A percentile compares a stretch with the other conserved stretches of the same genome.
These are phyloP conservation scores for Brachypodius melanocephalos DNA, from an alignment of 2,113 vertebrate species.

Conservation along the genomic window DNA sequence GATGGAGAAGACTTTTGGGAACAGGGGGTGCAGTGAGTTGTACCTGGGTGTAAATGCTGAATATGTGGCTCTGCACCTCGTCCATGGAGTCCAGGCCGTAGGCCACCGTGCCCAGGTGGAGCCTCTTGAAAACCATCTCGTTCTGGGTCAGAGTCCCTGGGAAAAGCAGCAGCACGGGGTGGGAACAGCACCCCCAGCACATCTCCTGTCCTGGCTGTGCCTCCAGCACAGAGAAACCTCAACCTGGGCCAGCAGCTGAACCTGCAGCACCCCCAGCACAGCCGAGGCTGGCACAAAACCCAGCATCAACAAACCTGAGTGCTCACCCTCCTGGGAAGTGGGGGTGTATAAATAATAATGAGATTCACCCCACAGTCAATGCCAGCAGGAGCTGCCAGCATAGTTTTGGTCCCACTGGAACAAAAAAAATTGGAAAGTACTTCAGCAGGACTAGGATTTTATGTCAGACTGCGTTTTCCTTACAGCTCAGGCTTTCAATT, in stretches of 20 bases:
- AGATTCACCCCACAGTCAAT: not conserved
- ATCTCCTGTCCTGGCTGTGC: not conserved
- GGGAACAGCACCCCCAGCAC: not conserved
- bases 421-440: not conserved
- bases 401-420: not conserved
- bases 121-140: conserved; percentile 96
- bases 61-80: conserved; percentile 96
- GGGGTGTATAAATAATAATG: not conserved
- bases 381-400: not conserved
- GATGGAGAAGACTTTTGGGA: not conserved
- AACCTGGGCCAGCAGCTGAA: not conserved
- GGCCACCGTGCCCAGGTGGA: conserved; percentile 94
- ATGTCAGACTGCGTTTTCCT: not conserved
- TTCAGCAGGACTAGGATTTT: not conserved
- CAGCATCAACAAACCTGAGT: not conserved
- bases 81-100: conserved; percentile 98
- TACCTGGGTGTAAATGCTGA: conserved; percentile 96
- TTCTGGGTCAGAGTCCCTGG: conserved; percentile 96
- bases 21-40: not conserved
- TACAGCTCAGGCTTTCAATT: not conserved
- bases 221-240: not conserved
- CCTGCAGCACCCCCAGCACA: not conserved
- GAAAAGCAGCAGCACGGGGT: not conserved
- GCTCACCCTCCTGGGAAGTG: not conserved
- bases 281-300: not conserved